phyloP scores from a whole-genome alignment of 2,113 vertebrate genomes.

The Malurus alboscapulatus region DNA sequence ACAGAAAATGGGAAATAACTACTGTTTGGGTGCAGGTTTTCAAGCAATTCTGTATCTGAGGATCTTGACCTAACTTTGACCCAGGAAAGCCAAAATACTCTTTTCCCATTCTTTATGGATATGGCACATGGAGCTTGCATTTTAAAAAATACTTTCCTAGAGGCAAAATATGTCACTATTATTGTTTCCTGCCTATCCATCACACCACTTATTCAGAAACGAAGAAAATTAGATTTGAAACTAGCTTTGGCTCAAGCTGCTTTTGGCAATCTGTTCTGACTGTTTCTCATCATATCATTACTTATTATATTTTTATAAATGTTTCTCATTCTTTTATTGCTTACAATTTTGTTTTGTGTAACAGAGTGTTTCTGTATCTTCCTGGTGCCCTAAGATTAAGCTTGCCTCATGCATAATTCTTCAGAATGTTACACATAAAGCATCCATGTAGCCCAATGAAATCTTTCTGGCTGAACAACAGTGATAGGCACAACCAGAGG shows the following conservation, averaged over 20 bases:
- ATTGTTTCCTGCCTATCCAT: slow-evolving; percentile 43
- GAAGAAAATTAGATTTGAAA: slow-evolving; percentile 24
- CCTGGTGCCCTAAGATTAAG: not conserved
- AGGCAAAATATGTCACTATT: slow-evolving; percentile 39
- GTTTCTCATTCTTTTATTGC: not conserved
- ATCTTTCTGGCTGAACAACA: not conserved
- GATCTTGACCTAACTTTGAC: not conserved
- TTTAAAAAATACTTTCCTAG: not conserved
- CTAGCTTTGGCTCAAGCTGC: not conserved
- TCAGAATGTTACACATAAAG: not conserved
- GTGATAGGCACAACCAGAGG: not conserved
- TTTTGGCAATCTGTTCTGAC: not conserved
- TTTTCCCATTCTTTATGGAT: not conserved
- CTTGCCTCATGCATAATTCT: not conserved
- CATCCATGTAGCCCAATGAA: not conserved
- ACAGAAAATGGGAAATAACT: not conserved
- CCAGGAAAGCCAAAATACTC: not conserved
- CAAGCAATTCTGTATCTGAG: not conserved
- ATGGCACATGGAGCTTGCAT: not conserved
- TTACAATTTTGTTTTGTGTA: not conserved
- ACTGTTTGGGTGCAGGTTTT: not conserved
- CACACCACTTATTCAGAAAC: not conserved
- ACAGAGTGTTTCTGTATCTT: not conserved
- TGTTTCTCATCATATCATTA: not conserved
- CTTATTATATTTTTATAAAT: not conserved